Evolutionary conservation across 1,140 invertebrate genomes (phyloP).

Genomic region (Steinernema feltiae): DNA sequence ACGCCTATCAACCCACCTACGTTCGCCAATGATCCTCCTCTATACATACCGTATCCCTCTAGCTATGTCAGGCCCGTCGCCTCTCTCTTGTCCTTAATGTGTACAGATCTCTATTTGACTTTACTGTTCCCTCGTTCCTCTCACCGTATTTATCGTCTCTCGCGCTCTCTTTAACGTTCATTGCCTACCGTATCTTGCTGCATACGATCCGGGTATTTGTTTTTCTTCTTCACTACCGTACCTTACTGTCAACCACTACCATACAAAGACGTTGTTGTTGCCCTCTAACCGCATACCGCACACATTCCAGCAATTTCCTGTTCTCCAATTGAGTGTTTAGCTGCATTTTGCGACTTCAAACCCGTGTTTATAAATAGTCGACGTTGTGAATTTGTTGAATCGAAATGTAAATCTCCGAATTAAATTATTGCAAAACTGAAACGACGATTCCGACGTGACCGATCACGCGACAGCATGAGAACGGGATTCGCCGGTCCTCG

Average conservation of each 20-base stretch:
- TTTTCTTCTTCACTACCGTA: background rate
- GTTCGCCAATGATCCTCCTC: slow-evolving; percentile 8
- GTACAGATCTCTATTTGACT: slow-evolving; percentile 15
- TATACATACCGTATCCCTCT: background rate
- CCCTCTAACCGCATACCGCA: background rate
- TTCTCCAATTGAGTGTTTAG: background rate
- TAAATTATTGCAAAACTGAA: slow-evolving; percentile 9
- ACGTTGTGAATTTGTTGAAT: slow-evolving; percentile 2
- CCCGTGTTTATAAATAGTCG: slow-evolving; percentile 13
- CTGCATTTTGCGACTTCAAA: slow-evolving; percentile 7
- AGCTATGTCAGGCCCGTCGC: slow-evolving; percentile 7
- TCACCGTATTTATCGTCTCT: background rate
- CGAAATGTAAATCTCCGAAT: background rate
- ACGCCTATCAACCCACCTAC: slow-evolving; percentile 3
- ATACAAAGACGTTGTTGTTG: background rate
- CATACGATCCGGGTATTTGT: background rate
- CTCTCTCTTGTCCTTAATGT: slow-evolving; percentile 11
- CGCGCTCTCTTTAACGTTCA: background rate
- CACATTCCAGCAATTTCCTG: background rate
- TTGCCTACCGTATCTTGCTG: slow-evolving; percentile 5
- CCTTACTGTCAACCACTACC: slow-evolving; percentile 2
- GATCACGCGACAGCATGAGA: too few relatives aligned
- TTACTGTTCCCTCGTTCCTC: background rate
- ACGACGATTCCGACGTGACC: too few relatives aligned
- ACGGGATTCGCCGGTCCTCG: too few relatives aligned